These are phyloP conservation scores for Stegodyphus mimosarum DNA, from an alignment of 1,140 invertebrate species.

Conservation along the genomic window DNA sequence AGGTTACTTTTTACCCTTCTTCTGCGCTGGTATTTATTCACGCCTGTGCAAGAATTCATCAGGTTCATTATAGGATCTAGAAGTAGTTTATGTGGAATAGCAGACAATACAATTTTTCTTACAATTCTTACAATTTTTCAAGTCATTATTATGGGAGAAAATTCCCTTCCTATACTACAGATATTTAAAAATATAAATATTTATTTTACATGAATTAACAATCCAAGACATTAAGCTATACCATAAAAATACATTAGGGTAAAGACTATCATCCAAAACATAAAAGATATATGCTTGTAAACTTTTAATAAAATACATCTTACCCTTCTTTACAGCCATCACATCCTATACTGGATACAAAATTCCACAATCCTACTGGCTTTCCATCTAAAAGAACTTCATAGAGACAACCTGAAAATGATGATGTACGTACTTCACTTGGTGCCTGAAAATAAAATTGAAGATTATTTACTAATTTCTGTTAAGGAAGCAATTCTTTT, in stretches of 20 bases:
- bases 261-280: background rate
- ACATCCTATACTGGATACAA: constrained; percentile 74
- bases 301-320: background rate
- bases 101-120: too few species aligned
- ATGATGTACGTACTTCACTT: constrained; percentile 65
- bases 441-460: constrained; percentile 62
- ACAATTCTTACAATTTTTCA: too few species aligned
- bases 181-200: too few species aligned
- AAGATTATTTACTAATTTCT: background rate
- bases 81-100: too few species aligned
- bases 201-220: too few species aligned
- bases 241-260: too few species aligned
- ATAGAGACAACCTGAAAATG: constrained; percentile 79
- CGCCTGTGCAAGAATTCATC: too few species aligned
- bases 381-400: constrained; percentile 81
- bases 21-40: too few species aligned
- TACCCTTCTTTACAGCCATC: constrained; percentile 78
- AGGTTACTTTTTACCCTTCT: too few species aligned
- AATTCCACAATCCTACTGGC: constrained; percentile 89
- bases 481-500: background rate
- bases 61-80: too few species aligned
- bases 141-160: background rate
- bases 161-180: too few species aligned
- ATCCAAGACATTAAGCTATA: too few species aligned
- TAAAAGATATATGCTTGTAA: background rate